These are phyloP conservation scores for Galagoides demidoff DNA, from an alignment of 2,797 vertebrate genomes.

Conservation along the genomic window DNA sequence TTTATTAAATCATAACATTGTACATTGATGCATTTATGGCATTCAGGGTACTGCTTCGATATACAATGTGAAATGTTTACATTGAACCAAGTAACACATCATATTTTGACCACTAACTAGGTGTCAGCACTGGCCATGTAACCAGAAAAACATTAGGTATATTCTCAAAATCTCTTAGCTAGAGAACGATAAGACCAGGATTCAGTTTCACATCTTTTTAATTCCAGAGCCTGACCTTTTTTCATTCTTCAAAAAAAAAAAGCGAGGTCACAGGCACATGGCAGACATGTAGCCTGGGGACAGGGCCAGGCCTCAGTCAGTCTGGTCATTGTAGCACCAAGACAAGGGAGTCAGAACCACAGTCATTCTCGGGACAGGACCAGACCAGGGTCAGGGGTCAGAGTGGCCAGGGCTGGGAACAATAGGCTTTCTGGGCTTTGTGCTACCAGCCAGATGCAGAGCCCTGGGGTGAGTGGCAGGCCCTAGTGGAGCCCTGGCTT, in stretches of 20 bases:
- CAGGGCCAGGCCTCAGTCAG: not conserved
- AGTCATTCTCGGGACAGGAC: not conserved
- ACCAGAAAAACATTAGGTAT: not conserved
- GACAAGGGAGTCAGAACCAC: not conserved
- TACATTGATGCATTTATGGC: no score
- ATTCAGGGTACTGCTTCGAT: no score
- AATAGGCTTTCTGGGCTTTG: conserved; percentile 16
- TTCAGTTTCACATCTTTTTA: not conserved
- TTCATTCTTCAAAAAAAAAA: not conserved
- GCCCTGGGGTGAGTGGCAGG: not conserved
- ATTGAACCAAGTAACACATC: no score
- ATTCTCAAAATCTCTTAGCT: not conserved
- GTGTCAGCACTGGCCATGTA: not conserved
- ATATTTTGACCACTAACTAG: not conserved
- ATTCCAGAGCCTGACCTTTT: conserved; percentile 6
- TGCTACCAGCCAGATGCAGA: not conserved
- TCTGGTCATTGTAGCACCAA: conserved; percentile 1
- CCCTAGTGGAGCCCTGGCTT: not conserved
- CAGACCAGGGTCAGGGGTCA: not conserved
- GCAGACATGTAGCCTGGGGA: not conserved
- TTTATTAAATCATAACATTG: no score
- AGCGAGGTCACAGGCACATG: not conserved
- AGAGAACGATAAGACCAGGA: not conserved
- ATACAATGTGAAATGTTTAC: no score
- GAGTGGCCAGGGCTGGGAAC: not conserved